phyloP scores from a whole-genome alignment of 2,113 vertebrate genomes.

The Sminthopsis crassicaudata region DNA sequence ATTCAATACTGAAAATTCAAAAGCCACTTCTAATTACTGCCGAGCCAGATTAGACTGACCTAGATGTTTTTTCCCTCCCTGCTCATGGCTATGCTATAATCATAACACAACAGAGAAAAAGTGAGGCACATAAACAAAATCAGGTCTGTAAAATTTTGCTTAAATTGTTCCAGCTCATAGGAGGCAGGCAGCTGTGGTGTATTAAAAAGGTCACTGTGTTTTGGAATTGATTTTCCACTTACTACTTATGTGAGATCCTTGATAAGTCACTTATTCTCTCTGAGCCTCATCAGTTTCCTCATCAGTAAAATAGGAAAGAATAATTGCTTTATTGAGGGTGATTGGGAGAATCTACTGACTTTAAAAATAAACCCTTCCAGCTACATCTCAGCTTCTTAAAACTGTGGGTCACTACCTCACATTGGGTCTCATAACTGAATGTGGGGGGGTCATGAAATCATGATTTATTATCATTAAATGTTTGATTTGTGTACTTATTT shows the following conservation, averaged over 20 bases:
- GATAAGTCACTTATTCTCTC: not conserved
- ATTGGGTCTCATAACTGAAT: too few species aligned
- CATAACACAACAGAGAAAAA: not conserved
- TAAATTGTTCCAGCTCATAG: not conserved
- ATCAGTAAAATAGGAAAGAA: not conserved
- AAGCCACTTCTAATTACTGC: not conserved
- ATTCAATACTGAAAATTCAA: not conserved
- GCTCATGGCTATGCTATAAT: not conserved
- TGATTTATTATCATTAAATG: too few species aligned
- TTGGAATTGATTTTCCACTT: not conserved
- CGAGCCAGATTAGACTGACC: not conserved
- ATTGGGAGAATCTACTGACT: not conserved
- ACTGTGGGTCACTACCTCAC: too few species aligned
- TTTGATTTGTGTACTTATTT: too few species aligned
- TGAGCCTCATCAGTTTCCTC: not conserved
- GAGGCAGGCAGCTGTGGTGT: not conserved
- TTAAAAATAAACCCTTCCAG: not conserved
- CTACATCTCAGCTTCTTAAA: not conserved
- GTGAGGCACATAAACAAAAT: not conserved
- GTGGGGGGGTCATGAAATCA: too few species aligned
- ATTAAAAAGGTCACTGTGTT: not conserved
- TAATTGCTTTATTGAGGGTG: not conserved
- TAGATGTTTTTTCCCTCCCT: not conserved
- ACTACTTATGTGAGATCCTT: not conserved
- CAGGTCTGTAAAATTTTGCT: slow-evolving; percentile 6